These are phyloP conservation scores for Agrotis ipsilon DNA, from an alignment of 2,888 invertebrate species.

Conservation along the genomic window DNA sequence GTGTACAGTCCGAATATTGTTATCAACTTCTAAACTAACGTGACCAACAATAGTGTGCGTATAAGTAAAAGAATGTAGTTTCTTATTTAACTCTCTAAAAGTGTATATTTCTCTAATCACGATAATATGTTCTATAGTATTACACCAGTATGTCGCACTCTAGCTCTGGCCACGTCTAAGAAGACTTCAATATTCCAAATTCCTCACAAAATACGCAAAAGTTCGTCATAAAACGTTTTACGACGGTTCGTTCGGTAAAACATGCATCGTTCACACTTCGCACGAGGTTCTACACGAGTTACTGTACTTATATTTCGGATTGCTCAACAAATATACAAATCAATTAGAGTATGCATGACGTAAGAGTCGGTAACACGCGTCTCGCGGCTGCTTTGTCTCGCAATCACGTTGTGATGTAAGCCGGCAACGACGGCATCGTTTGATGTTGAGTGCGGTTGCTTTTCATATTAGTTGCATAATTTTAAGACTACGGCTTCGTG, in stretches of 20 bases:
- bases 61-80: background rate
- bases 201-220: conserved; percentile 22
- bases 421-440: conserved; percentile 5
- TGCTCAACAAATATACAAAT: conserved; percentile 20
- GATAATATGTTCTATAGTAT: background rate
- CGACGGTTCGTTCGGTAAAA: conserved; percentile 32
- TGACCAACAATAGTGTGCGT: too few species aligned
- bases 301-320: background rate
- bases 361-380: background rate
- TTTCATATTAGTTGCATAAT: background rate
- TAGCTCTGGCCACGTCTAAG: background rate
- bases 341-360: conserved; percentile 24
- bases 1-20: too few species aligned
- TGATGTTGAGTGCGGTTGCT: background rate
- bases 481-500: background rate
- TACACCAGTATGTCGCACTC: background rate
- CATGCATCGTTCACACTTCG: background rate
- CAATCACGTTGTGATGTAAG: conserved; percentile 3
- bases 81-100: background rate
- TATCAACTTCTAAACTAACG: too few species aligned
- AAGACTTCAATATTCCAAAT: background rate
- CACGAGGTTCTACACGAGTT: background rate
- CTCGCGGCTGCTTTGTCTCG: background rate
- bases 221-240: conserved; percentile 41
- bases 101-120: background rate